Conservation (phyloP, 2,797 vertebrate genomes). For the Malacoraja senta region DNA sequence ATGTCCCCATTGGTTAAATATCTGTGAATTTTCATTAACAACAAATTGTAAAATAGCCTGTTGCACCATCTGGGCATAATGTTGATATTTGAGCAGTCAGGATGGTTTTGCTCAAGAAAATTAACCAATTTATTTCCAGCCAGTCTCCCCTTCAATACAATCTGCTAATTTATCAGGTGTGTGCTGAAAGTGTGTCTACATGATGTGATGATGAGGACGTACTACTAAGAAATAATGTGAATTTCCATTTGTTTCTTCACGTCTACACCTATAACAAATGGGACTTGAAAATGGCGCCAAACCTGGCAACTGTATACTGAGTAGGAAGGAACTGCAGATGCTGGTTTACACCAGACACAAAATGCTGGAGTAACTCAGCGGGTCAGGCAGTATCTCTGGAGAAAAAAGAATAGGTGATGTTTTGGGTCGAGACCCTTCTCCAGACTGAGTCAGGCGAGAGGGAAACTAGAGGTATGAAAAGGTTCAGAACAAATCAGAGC, state of each 20-base stretch:
- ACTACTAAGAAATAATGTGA: not conserved
- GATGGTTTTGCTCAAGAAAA: not conserved
- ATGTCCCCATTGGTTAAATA: not conserved
- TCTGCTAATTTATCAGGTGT: not conserved
- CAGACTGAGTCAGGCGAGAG: too few species aligned
- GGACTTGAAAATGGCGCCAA: too few species aligned
- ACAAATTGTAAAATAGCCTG: not conserved
- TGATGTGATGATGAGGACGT: not conserved
- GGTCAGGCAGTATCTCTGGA: too few species aligned
- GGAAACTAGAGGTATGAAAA: too few species aligned
- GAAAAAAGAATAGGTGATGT: too few species aligned
- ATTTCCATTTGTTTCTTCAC: not conserved
- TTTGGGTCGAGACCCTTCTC: too few species aligned
- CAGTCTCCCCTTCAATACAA: not conserved
- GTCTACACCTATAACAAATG: too few species aligned
- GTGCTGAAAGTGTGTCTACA: not conserved
- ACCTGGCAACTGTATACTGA: too few species aligned
- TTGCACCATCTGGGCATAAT: not conserved
- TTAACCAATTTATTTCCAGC: not conserved
- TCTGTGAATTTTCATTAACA: not conserved
- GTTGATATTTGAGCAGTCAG: not conserved
- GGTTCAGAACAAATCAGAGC: too few species aligned
- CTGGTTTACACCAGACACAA: too few species aligned
- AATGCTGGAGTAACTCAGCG: too few species aligned
- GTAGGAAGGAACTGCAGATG: too few species aligned